Evolutionary conservation across 2,888 invertebrate species (phyloP), one percentile per base, ranked within the genome.

Genomic region (Tetrapedia diversipes): DNA sequence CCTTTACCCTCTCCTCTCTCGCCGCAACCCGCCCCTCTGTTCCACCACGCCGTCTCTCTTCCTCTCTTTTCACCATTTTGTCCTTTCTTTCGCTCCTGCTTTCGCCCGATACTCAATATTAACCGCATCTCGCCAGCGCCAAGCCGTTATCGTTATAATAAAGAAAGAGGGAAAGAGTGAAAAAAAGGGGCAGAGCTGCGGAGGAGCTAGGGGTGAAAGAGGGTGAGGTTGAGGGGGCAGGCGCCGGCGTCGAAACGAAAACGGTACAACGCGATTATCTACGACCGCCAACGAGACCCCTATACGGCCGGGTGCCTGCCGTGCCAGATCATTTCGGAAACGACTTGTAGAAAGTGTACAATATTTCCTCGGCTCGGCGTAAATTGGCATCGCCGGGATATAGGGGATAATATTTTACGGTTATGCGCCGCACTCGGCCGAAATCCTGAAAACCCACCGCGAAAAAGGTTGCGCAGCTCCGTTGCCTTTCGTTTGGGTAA

Each of bases 81-180:
- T 32, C 47, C 45, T 24, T 53, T 56, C 51, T 19, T 43, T 47
- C 37, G 22, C 29, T 24, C 24, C 64, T 63, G 19, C 24, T 27
- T 37, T 56, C 75, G 41, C 54, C 74, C 70, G 81, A 78, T 87
- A 82, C 83, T 84, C 74, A 72, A 87, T 83, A 87, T 85, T 86
- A 86, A 87, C 87, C 84, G 83, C 85, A 83, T 84, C 84, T 85
- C 79, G 80, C 75, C 73, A 64, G 68, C 78, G 71, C 77, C 73
- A 54, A 77, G 79, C 80, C 81, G 81, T 88, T 87, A 89, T 86
- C 86, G 83, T 83, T 75, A 69, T 77, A 83, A 87, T 85, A 86
- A 87, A 86, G 79, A 80, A 84, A 63, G 63, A 71, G 11, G 64
- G 77, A 66, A 71, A 79, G 57, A 64, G 59, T 51, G 37, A 54